Base-by-base conservation (phyloP, 2,888 invertebrate species). In the Lymantria dispar region DNA sequence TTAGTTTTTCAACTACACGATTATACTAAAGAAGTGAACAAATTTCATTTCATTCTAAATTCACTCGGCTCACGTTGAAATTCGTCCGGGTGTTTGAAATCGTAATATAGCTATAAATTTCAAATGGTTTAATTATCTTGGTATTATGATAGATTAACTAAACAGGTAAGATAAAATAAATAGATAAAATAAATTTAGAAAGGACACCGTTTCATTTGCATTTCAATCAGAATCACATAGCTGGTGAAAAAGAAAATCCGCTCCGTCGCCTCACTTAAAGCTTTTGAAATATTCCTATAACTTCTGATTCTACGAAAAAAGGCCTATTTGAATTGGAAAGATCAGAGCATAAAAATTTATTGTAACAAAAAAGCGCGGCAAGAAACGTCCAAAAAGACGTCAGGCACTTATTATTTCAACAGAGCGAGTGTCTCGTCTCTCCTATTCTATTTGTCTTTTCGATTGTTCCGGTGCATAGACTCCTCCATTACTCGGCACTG, bases 401-500 rank as follows among this genome's bases (percentile, higher is more conserved):
- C 82, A 85, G 81, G 78, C 83, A 87, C 88, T 91, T 91, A 90
- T 90, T 90, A 90, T 89, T 90, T 89, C 80, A 86, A 85, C 84
- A 82, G 83, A 83, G 80, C 80, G 83, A 80, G 78, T 87, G 85
- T 83, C 87, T 87, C 85, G 80, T 85, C 85, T 83, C 74, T 78
- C 82, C 84, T 82, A 73, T 86, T 90, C 85, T 91, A 86, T 91
- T 91, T 91, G 91, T 90, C 90, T 90, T 89, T 89, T 85, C 87
- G 87, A 89, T 87, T 89, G 90, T 90, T 89, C 90, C 88, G 88
- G 87, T 89, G 91, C 89, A 91, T 90, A 86, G 88, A 87, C 83
- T 90, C 86, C 89, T 88, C 91, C 91, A 91, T 91, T 90, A 91
- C 89, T 88, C 82, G 81, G 87, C 85, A 87, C 87, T 92, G 92